These are phyloP conservation scores for Electrophaes corylata DNA, from an alignment of 2,888 invertebrate species.

Conservation along the genomic window DNA sequence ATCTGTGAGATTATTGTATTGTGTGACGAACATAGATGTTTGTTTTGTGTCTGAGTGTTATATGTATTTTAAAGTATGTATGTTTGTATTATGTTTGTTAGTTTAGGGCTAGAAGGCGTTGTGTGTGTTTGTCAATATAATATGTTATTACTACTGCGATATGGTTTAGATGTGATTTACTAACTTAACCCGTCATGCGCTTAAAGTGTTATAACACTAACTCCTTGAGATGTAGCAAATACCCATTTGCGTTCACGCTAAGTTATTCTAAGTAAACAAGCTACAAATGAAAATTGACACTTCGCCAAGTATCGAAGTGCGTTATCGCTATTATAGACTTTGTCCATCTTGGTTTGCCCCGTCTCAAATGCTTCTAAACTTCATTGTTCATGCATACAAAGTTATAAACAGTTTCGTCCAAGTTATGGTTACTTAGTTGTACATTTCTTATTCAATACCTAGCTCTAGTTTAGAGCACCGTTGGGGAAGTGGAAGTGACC, in stretches of 20 bases:
- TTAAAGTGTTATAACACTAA: neutral
- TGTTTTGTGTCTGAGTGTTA: too few species aligned
- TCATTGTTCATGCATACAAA: conserved; percentile 21
- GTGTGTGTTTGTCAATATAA: too few species aligned
- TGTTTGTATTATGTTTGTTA: too few species aligned
- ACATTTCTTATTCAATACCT: neutral
- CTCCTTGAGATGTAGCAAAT: neutral
- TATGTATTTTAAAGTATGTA: too few species aligned
- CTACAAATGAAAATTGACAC: conserved; percentile 34
- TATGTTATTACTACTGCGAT: too few species aligned
- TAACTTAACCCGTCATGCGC: too few species aligned
- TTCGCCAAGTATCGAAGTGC: conserved; percentile 32
- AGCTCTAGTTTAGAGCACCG: too few species aligned
- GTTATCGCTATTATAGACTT: conserved; percentile 33
- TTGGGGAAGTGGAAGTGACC: too few species aligned
- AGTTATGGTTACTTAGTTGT: conserved; percentile 10
- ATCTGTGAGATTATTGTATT: too few species aligned
- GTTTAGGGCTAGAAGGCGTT: too few species aligned
- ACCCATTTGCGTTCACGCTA: neutral
- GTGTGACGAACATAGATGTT: too few species aligned
- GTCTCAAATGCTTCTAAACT: conserved; percentile 29
- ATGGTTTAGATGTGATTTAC: too few species aligned
- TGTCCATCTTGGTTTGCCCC: conserved; percentile 27
- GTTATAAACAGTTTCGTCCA: conserved; percentile 12
- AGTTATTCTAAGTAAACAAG: conserved; percentile 27